Evolutionary conservation across 2,888 invertebrate species (phyloP).

Genomic region (Eulithis prunata): DNA sequence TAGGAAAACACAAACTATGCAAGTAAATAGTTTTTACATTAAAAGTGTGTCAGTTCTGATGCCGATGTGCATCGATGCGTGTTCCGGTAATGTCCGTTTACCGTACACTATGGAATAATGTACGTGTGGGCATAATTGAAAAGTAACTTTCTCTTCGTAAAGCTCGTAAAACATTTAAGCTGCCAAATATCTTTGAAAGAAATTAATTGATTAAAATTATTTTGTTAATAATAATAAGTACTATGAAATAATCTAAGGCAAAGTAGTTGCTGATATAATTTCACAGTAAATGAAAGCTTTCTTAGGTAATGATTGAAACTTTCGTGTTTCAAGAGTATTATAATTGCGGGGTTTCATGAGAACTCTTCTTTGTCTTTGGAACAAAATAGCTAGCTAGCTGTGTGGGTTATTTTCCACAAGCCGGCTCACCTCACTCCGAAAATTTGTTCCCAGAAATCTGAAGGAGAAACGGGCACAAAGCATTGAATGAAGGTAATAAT

Average conservation of each 20-base stretch:
- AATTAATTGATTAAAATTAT: too few species aligned
- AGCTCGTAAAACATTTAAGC: slow-evolving; percentile 22
- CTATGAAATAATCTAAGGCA: too few species aligned
- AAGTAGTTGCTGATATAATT: too few species aligned
- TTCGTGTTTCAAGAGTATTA: background rate
- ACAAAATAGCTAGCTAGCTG: background rate
- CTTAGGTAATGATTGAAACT: background rate
- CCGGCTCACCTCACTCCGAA: slow-evolving; percentile 4
- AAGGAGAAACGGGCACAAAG: slow-evolving; percentile 13
- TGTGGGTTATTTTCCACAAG: slow-evolving; percentile 20
- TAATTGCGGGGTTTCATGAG: background rate
- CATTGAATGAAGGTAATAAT: slow-evolving; percentile 19
- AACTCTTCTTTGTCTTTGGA: background rate
- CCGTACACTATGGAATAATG: slow-evolving; percentile 29
- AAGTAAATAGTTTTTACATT: slow-evolving; percentile 31
- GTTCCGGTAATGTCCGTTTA: slow-evolving; percentile 33
- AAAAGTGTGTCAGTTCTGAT: slow-evolving; percentile 39
- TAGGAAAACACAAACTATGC: slow-evolving; percentile 16
- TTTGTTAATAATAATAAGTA: too few species aligned
- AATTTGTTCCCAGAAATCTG: slow-evolving; percentile 27
- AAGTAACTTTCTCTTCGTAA: slow-evolving; percentile 35
- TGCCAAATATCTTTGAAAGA: background rate
- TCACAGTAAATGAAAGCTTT: background rate
- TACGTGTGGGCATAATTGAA: slow-evolving; percentile 14
- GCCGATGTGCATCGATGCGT: slow-evolving; percentile 31